Evolutionary conservation across 2,888 invertebrate genomes (phyloP), one percentile per base, ranked within the genome.

Genomic region (Troides aeacus): DNA sequence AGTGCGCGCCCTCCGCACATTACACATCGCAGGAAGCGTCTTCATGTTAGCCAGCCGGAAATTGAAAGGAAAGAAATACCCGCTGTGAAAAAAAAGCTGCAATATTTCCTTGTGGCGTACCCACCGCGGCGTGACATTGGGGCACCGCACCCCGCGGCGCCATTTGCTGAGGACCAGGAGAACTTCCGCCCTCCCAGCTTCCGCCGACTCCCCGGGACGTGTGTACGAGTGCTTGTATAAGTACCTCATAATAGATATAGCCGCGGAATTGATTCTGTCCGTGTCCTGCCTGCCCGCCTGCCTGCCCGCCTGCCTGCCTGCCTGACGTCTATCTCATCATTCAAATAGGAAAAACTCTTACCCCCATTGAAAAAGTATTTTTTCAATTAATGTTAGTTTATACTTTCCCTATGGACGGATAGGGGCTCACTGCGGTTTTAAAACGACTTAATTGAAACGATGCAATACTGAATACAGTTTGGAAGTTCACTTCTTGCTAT

Each of bases 101-200:
- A 78, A 79, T 78, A 77, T 79, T 79, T 78, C 77, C 76, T 75
- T 72, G 71, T 70, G 71, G 73, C 66, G 69, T 61, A 74, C 69
- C 78, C 81, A 79, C 74, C 76, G 73, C 73, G 76, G 74, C 79
- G 79, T 78, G 80, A 79, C 80, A 75, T 70, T 74, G 71, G 77
- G 75, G 75, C 53, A n/a, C 72, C 71, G 75, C 71, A 74, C 83
- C 88, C 88, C 81, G 84, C 79, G 71, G 87, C 59, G 87, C 83
- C 78, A 86, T 88, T 89, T 88, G 88, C 83, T 79, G 81, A 80
- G 74, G 84, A 84, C 85, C 86, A 80, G 81, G 73, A 77, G 81
- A 79, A 83, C 83, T 84, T 87, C 87, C 87, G 85, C 79, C 72
- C 72, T 62, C 64, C 68, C 69, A 72, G 71, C 74, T 74, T 79